phyloP scores from a whole-genome alignment of 2,888 invertebrate genomes.

The Eueremaeus valkanovi region DNA sequence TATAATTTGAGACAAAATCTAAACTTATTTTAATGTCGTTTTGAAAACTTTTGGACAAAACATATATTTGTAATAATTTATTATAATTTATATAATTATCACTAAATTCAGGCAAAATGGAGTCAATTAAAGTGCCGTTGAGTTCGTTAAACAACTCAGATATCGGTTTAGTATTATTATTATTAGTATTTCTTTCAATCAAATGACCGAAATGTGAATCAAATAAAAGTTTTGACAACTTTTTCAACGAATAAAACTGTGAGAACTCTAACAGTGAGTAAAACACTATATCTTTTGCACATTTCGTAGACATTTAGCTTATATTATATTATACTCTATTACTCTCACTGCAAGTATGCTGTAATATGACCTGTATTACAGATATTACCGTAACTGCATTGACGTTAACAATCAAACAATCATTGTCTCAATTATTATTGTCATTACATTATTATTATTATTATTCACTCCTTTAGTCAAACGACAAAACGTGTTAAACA shows the following conservation, averaged over 20 bases:
- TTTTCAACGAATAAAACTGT: constrained; percentile 6
- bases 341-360: too few relatives aligned
- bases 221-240: neutral
- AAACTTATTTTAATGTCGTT: neutral
- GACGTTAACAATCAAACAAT: too few relatives aligned
- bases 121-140: neutral
- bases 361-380: too few relatives aligned
- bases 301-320: neutral
- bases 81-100: neutral
- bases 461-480: too few relatives aligned
- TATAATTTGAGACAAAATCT: neutral
- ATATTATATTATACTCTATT: neutral
- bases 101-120: neutral
- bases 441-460: too few relatives aligned
- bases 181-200: neutral
- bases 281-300: neutral
- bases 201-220: neutral
- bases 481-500: too few relatives aligned
- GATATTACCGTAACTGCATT: too few relatives aligned
- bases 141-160: neutral
- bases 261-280: constrained; percentile 18
- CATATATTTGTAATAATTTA: neutral
- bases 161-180: neutral
- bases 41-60: neutral
- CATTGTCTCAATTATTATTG: too few relatives aligned